Evolutionary conservation across 2,797 vertebrate genomes (phyloP).

Genomic region (Cynodonichthys magdalenae): DNA sequence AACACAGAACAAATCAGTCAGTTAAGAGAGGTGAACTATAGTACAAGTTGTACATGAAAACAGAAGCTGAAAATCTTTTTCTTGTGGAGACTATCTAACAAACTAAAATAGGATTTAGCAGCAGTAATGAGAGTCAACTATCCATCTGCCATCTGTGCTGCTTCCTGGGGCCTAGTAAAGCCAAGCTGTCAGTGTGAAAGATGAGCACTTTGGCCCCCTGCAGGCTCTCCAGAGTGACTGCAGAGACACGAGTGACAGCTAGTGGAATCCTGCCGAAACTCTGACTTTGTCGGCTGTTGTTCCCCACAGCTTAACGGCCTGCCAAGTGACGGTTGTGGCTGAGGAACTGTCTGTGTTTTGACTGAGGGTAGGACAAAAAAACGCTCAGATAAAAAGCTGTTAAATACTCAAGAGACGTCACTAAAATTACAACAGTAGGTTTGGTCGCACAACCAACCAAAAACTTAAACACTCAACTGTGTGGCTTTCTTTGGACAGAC

Average conservation of each 20-base stretch:
- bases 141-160: constrained; percentile 61
- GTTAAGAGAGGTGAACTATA: constrained; percentile 34
- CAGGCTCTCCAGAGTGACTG: constrained; percentile 62
- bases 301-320: constrained; percentile 55
- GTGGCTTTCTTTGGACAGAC: no score
- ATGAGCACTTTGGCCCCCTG: constrained; percentile 68
- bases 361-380: constrained; percentile 33
- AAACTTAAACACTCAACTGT: neutral
- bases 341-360: constrained; percentile 32
- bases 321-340: constrained; percentile 39
- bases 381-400: constrained; percentile 5
- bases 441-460: neutral
- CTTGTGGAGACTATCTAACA: constrained; percentile 11
- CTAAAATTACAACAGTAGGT: constrained; percentile 4
- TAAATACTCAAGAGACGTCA: constrained; percentile 6
- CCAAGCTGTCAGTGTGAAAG: constrained; percentile 63
- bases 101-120: constrained; percentile 21
- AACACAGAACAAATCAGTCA: constrained; percentile 43
- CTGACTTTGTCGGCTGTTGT: constrained; percentile 46
- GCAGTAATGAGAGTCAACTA: constrained; percentile 38
- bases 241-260: constrained; percentile 53
- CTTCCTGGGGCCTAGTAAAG: constrained; percentile 57
- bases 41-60: constrained; percentile 21
- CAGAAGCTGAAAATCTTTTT: constrained; percentile 31
- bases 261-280: constrained; percentile 47